Conservation (phyloP, 1,140 invertebrate genomes). For the Penaeus indicus region DNA sequence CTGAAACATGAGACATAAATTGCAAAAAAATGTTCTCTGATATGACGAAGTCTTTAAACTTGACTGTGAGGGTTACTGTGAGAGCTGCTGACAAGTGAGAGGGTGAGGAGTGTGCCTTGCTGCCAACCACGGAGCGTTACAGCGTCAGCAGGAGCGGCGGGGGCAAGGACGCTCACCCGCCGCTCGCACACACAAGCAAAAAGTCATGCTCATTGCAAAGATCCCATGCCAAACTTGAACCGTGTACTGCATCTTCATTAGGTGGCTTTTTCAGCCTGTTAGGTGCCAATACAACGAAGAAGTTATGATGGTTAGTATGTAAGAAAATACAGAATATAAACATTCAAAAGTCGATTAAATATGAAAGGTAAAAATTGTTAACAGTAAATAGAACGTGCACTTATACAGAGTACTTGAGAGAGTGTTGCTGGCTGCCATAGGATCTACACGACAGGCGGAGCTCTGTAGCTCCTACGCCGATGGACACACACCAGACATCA, state of each 20-base stretch:
- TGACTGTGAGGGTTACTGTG: conserved; percentile 64
- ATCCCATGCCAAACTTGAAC: conserved; percentile 65
- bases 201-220: conserved; percentile 64
- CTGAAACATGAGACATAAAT: conserved; percentile 63
- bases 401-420: conserved; percentile 61
- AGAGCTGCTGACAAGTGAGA: conserved; percentile 64
- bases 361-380: conserved; percentile 49
- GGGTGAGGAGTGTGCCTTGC: conserved; percentile 64
- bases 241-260: conserved; percentile 64
- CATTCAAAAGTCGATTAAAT: conserved; percentile 57
- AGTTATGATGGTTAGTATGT: conserved; percentile 63
- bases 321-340: conserved; percentile 56
- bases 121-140: conserved; percentile 62
- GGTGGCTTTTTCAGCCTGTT: conserved; percentile 61
- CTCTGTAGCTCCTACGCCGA: conserved; percentile 55
- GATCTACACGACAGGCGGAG: conserved; percentile 61
- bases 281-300: conserved; percentile 61
- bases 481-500: conserved; percentile 63
- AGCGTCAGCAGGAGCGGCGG: conserved; percentile 56
- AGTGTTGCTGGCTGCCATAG: conserved; percentile 64
- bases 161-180: conserved; percentile 54
- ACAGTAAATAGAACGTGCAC: conserved; percentile 50
- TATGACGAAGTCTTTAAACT: conserved; percentile 51
- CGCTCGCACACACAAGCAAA: conserved; percentile 62
- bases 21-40: conserved; percentile 49